phyloP scores from a whole-genome alignment of 1,140 invertebrate genomes.

The Heliothis subflexa region DNA sequence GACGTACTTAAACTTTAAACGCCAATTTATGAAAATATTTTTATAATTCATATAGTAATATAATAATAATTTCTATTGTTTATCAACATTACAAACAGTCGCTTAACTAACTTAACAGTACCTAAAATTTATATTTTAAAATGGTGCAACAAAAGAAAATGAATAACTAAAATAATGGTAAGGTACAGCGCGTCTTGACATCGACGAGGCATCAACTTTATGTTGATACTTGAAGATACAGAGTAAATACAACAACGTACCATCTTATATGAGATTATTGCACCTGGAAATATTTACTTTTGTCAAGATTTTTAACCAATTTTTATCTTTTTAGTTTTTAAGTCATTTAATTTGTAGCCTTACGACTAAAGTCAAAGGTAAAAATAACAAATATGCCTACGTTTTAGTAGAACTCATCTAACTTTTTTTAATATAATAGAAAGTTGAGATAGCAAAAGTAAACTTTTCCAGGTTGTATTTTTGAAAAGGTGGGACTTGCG shows the following conservation, averaged over 20 bases:
- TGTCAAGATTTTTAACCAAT: not conserved
- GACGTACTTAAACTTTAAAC: conserved; percentile 70
- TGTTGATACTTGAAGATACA: conserved; percentile 45
- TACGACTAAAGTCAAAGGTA: not conserved
- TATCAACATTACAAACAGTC: conserved; percentile 72
- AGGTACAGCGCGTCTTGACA: conserved; percentile 49
- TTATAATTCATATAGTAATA: conserved; percentile 40
- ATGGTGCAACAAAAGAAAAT: conserved; percentile 61
- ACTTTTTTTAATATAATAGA: not conserved
- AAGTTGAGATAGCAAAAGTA: conserved; percentile 16
- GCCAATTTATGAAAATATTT: conserved; percentile 78
- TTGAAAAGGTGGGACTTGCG: conserved; percentile 68
- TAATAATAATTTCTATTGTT: conserved; percentile 63
- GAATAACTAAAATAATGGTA: conserved; percentile 54
- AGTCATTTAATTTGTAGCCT: not conserved
- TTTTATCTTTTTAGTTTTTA: not conserved
- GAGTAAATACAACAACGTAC: conserved; percentile 47
- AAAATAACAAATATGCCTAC: not conserved
- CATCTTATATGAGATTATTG: conserved; percentile 29
- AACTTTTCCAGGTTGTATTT: conserved; percentile 40
- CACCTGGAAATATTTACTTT: conserved; percentile 24
- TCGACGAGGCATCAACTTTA: conserved; percentile 44
- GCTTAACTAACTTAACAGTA: conserved; percentile 80
- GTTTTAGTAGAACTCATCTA: too few species aligned
- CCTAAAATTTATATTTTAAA: conserved; percentile 61